A percentile compares a stretch with the other conserved stretches of the same genome.
Evolutionary conservation across 2,797 vertebrate species (phyloP).

Genomic region (Spizella passerina): DNA sequence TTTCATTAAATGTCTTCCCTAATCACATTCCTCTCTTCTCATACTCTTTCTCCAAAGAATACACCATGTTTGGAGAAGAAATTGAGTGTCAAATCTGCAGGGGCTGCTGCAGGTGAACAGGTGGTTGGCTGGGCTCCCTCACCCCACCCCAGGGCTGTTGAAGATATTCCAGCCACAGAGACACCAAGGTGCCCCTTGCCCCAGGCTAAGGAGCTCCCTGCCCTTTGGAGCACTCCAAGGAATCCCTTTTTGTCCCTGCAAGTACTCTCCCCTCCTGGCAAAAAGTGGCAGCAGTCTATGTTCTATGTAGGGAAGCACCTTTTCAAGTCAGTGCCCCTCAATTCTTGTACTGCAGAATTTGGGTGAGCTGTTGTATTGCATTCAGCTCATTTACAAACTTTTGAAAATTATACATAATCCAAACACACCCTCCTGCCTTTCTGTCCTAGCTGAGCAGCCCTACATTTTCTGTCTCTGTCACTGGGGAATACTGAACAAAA

Average conservation of each 20-base stretch:
- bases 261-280: background rate
- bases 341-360: background rate
- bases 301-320: background rate
- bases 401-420: background rate
- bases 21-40: background rate
- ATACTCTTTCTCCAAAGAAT: background rate
- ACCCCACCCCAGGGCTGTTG: accelerated
- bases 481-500: background rate
- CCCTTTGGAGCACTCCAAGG: accelerated
- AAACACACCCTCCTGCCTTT: background rate
- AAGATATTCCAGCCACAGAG: background rate
- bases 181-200: background rate
- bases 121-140: background rate
- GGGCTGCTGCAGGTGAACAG: background rate
- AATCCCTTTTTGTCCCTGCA: background rate
- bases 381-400: background rate
- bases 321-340: background rate
- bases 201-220: background rate
- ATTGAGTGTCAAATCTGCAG: background rate
- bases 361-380: background rate
- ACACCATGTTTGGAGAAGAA: background rate
- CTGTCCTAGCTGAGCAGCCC: background rate
- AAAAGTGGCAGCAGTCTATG: background rate
- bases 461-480: background rate
- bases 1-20: background rate